Percentiles rank a stretch among this genome's conserved stretches.
Conservation (phyloP, 2,797 vertebrate genomes). For the Uromys caudimaculatus region DNA sequence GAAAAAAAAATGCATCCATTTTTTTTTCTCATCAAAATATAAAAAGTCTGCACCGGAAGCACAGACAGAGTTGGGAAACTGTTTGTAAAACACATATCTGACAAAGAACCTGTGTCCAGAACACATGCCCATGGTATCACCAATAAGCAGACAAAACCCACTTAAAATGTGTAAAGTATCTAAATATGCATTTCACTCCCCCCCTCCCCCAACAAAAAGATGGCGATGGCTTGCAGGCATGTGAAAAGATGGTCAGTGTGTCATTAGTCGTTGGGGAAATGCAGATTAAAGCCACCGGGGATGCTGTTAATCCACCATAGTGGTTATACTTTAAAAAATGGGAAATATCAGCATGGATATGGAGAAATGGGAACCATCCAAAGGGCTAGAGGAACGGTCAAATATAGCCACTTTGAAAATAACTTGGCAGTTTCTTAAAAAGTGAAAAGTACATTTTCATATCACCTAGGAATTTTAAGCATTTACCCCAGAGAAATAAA, state of each 20-base stretch:
- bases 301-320: not conserved
- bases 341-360: not conserved
- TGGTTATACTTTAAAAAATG: not conserved
- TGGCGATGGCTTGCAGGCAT: not conserved
- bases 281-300: not conserved
- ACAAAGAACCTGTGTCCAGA: not conserved
- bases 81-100: not conserved
- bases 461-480: not conserved
- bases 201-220: not conserved
- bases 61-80: not conserved
- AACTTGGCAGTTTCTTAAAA: constrained; percentile 25
- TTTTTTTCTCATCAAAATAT: not conserved
- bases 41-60: not conserved
- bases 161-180: constrained; percentile 34
- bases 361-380: not conserved
- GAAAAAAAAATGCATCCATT: not conserved
- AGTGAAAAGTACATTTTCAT: not conserved
- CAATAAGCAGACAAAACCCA: constrained; percentile 10
- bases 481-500: constrained; percentile 49
- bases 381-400: not conserved
- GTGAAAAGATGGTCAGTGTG: not conserved
- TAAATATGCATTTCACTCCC: not conserved
- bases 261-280: not conserved
- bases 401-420: not conserved
- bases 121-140: not conserved